These are phyloP conservation scores for Pristionchus entomophagus DNA, from an alignment of 2,888 invertebrate species.

Conservation along the genomic window DNA sequence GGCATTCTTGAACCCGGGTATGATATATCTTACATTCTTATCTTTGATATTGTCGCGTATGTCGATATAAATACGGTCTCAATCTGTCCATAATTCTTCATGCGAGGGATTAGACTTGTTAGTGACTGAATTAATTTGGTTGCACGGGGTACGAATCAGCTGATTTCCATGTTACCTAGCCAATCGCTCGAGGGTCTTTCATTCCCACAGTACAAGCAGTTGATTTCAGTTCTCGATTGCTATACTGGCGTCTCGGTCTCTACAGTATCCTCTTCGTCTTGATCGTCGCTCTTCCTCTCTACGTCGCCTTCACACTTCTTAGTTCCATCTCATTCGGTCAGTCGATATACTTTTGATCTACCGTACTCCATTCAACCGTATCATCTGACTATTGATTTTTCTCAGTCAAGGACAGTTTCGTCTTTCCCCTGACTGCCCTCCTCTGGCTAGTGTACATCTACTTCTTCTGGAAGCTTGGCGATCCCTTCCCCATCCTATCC, in stretches of 20 bases:
- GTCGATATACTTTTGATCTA: neutral
- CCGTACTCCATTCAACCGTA: too few species aligned
- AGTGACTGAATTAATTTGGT: too few species aligned
- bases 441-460: slow-evolving; percentile 93
- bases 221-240: slow-evolving; percentile 86
- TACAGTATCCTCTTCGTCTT: slow-evolving; percentile 93
- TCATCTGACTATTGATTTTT: too few species aligned
- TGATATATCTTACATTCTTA: neutral
- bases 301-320: slow-evolving; percentile 84
- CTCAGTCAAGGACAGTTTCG: slow-evolving; percentile 77
- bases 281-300: slow-evolving; percentile 95
- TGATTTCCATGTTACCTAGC: too few species aligned
- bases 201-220: neutral
- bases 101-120: too few species aligned
- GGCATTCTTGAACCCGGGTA: slow-evolving; percentile 92
- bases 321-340: slow-evolving; percentile 51
- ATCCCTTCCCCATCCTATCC: slow-evolving; percentile 96
- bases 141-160: too few species aligned
- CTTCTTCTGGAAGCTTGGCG: slow-evolving; percentile 98
- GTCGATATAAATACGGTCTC: too few species aligned
- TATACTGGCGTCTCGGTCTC: slow-evolving; percentile 94
- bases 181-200: too few species aligned
- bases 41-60: neutral
- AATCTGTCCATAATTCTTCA: too few species aligned
- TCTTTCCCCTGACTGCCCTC: slow-evolving; percentile 86